phyloP scores from a whole-genome alignment of 2,113 vertebrate genomes.

The Platysteira castanea region DNA sequence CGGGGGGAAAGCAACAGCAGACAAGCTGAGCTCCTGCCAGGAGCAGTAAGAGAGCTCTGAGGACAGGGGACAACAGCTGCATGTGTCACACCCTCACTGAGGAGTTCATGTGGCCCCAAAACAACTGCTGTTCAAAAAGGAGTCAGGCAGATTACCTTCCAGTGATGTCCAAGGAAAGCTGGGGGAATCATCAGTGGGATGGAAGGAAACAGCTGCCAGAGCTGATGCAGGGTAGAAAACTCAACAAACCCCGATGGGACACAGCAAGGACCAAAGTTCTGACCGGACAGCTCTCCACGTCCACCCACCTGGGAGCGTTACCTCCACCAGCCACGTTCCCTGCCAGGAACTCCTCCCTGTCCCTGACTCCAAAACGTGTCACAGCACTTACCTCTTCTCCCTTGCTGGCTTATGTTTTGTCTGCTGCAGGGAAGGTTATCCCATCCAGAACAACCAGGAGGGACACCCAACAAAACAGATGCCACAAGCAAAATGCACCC shows the following conservation, averaged over 20 bases:
- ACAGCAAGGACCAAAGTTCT: not conserved
- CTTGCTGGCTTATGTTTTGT: not conserved
- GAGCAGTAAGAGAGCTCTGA: not conserved
- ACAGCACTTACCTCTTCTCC: not conserved
- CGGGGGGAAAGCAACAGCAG: not conserved
- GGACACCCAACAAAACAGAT: not conserved
- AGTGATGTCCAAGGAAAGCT: not conserved
- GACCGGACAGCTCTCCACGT: not conserved
- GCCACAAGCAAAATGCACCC: not conserved
- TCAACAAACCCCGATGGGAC: not conserved
- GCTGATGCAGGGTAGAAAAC: not conserved
- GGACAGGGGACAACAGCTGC: not conserved
- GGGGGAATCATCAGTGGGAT: not conserved
- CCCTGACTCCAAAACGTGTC: not conserved
- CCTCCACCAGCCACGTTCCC: accelerated
- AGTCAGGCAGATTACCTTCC: not conserved
- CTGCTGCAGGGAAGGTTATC: not conserved
- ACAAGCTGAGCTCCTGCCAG: not conserved
- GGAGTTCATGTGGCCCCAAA: not conserved
- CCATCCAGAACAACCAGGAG: not conserved
- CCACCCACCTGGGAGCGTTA: not conserved
- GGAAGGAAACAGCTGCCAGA: not conserved
- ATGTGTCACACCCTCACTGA: not conserved
- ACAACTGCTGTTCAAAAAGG: not conserved
- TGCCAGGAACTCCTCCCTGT: not conserved